Percentiles rank a stretch among this genome's conserved stretches.
Evolutionary conservation across 2,797 vertebrate genomes (phyloP).

Genomic region (Nyctalus aviator): DNA sequence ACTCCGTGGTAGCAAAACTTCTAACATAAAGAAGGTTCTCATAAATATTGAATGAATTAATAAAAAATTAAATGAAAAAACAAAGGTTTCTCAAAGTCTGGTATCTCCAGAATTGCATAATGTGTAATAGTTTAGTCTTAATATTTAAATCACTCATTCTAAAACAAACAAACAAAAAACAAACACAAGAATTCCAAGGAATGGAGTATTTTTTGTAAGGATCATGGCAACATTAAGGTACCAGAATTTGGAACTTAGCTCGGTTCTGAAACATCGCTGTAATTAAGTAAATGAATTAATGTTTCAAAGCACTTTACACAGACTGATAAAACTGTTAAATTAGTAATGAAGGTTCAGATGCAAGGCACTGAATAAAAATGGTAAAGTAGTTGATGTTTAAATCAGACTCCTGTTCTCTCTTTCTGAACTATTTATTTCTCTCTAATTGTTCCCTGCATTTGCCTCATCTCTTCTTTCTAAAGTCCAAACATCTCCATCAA

Average conservation of each 20-base stretch:
- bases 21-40: background rate
- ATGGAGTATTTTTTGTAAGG: background rate
- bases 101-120: background rate
- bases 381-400: background rate
- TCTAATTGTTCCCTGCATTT: background rate
- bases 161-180: background rate
- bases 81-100: background rate
- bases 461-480: background rate
- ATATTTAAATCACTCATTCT: background rate
- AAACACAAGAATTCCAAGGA: background rate
- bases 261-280: background rate
- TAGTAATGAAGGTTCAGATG: conserved; percentile 9
- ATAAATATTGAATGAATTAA: conserved; percentile 61
- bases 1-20: background rate
- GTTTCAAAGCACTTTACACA: conserved; percentile 50
- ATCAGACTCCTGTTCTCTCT: background rate
- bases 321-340: conserved; percentile 38
- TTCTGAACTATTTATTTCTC: background rate
- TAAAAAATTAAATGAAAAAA: conserved; percentile 43
- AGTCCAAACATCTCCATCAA: background rate
- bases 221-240: background rate
- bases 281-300: conserved; percentile 61
- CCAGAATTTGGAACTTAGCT: conserved; percentile 29
- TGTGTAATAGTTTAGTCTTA: background rate
- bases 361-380: background rate